These are phyloP conservation scores for Helicoverpa armigera DNA, from an alignment of 1,140 invertebrate species.

Conservation along the genomic window DNA sequence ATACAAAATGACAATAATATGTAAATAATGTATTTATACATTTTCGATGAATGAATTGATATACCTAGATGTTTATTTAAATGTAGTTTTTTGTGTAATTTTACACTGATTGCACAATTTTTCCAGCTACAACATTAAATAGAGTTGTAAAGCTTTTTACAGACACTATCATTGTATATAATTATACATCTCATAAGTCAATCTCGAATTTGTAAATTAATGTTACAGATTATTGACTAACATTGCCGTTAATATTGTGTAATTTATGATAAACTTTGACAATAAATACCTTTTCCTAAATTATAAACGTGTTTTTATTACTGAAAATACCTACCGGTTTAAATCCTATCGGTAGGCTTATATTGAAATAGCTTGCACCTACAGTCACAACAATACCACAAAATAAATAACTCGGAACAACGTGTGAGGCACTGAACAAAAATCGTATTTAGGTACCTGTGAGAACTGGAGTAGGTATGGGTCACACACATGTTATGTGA, in stretches of 20 bases:
- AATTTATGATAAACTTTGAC: slow-evolving; percentile 76
- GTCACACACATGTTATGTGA: no score
- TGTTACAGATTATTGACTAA: slow-evolving; percentile 59
- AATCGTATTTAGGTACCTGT: no score
- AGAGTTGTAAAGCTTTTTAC: slow-evolving; percentile 59
- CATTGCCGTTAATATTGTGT: slow-evolving; percentile 80
- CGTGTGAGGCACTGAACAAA: no score
- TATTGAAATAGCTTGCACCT: no score
- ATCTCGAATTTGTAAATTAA: slow-evolving; percentile 69
- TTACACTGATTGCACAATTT: slow-evolving; percentile 52
- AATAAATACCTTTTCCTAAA: slow-evolving; percentile 80
- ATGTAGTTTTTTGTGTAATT: slow-evolving; percentile 23
- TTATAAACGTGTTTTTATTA: slow-evolving; percentile 47
- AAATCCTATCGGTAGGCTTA: no score
- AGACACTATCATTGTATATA: slow-evolving; percentile 62
- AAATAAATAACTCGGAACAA: no score
- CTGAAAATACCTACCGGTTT: no score
- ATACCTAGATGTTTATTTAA: background rate
- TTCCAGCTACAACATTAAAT: slow-evolving; percentile 34
- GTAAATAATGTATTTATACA: background rate
- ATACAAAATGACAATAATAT: background rate
- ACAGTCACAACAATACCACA: no score
- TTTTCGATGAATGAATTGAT: background rate
- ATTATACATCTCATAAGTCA: slow-evolving; percentile 56
- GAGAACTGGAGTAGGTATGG: no score